These are phyloP conservation scores for Agapetus fuscipes DNA, from an alignment of 2,888 invertebrate genomes.

Conservation along the genomic window DNA sequence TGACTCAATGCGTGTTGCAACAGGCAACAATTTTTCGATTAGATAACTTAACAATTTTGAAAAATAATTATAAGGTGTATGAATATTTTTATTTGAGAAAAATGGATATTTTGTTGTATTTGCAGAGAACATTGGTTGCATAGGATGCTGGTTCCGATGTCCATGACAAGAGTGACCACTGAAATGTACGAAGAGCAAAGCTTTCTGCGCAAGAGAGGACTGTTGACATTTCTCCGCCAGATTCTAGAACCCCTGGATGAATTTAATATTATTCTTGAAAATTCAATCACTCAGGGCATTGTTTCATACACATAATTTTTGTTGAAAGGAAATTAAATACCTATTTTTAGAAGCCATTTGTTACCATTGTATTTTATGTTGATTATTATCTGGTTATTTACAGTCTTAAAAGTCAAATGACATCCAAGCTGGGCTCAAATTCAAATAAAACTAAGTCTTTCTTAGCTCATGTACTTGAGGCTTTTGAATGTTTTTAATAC, in stretches of 20 bases:
- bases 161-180: conserved; percentile 74
- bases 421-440: too few relatives aligned
- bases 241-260: conserved; percentile 86
- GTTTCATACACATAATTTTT: conserved; percentile 16
- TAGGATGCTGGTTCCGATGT: conserved; percentile 85
- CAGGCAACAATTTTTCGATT: too few relatives aligned
- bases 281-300: conserved; percentile 64
- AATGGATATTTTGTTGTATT: too few relatives aligned
- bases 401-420: not conserved
- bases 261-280: conserved; percentile 77
- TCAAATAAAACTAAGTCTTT: too few relatives aligned
- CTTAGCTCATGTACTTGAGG: too few relatives aligned
- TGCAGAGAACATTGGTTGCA: conserved; percentile 80
- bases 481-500: too few relatives aligned
- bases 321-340: not conserved
- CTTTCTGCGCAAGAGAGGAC: conserved; percentile 78
- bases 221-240: conserved; percentile 81
- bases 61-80: not conserved
- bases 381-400: not conserved
- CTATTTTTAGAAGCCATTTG: not conserved
- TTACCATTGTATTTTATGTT: not conserved
- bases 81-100: not conserved
- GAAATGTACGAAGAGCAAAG: conserved; percentile 97
- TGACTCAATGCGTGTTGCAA: too few relatives aligned
- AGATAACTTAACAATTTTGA: too few relatives aligned